These are phyloP conservation scores for Drosophila nr. medialis DNA, from an alignment of 2,888 invertebrate genomes.

Conservation along the genomic window DNA sequence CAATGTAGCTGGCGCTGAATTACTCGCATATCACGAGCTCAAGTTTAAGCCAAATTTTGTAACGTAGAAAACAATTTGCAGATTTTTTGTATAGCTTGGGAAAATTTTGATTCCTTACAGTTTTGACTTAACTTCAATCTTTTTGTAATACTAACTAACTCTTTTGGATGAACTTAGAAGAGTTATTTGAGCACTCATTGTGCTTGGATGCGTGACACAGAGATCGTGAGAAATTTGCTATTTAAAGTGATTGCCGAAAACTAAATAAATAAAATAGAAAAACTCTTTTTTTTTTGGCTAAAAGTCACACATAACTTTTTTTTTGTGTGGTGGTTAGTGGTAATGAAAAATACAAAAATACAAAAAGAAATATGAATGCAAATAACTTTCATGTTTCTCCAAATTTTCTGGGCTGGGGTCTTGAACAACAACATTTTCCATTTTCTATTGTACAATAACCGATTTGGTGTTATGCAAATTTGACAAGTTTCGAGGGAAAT, in stretches of 20 bases:
- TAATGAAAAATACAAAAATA: conserved; percentile 20
- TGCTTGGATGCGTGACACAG: conserved; percentile 29
- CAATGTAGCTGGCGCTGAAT: conserved; percentile 37
- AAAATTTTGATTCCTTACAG: no score
- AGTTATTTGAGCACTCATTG: conserved; percentile 18
- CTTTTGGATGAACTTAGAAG: conserved; percentile 1
- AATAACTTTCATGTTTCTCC: conserved; percentile 45
- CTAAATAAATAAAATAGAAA: conserved; percentile 12
- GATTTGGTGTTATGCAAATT: conserved; percentile 58
- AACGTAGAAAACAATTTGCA: neutral
- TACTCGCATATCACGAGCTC: conserved; percentile 32
- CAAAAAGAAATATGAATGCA: conserved; percentile 33
- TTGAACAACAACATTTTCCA: conserved; percentile 38
- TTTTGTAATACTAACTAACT: neutral
- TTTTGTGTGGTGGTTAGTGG: conserved; percentile 17
- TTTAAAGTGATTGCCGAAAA: conserved; percentile 18
- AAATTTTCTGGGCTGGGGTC: neutral
- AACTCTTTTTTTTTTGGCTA: conserved; percentile 17
- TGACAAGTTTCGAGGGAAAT: conserved; percentile 55
- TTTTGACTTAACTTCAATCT: neutral
- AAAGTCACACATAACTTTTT: conserved; percentile 49
- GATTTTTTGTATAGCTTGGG: neutral
- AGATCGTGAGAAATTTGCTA: conserved; percentile 50
- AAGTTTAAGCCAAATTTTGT: conserved; percentile 5
- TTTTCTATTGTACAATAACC: conserved; percentile 55